Evolutionary conservation across 2,113 vertebrate genomes (phyloP).

Genomic region (Machaerirhynchus nigripectus): DNA sequence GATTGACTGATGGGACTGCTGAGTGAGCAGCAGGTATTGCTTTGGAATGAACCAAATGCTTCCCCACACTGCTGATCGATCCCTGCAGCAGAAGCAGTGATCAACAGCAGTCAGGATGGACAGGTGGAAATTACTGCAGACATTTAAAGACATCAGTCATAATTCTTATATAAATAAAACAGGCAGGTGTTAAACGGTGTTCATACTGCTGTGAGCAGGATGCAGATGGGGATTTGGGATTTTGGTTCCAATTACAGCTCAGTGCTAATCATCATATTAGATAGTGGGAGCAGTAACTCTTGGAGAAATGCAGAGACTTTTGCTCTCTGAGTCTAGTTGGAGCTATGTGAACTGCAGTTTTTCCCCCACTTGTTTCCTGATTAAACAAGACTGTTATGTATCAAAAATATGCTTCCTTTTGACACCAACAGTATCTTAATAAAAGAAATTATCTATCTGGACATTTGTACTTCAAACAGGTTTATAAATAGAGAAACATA

Average conservation of each 20-base stretch:
- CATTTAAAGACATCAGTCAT: neutral
- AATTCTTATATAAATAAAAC: neutral
- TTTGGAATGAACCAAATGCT: neutral
- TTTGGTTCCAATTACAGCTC: neutral
- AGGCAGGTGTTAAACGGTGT: neutral
- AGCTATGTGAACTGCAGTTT: neutral
- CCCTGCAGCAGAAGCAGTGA: neutral
- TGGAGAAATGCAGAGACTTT: neutral
- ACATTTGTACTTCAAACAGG: neutral
- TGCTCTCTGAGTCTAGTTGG: neutral
- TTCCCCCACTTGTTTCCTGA: accelerated
- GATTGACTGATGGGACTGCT: neutral
- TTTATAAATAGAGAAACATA: neutral
- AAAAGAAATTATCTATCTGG: neutral
- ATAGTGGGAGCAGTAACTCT: neutral
- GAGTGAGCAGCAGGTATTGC: neutral
- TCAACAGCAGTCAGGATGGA: neutral
- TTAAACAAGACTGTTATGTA: neutral
- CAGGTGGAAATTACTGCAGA: slow-evolving; percentile 1
- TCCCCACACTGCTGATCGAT: neutral
- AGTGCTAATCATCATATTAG: neutral
- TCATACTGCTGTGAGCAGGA: neutral
- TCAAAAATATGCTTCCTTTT: neutral
- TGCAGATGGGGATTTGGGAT: neutral
- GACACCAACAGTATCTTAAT: neutral